phyloP scores from a whole-genome alignment of 2,797 vertebrate species.

The Phrynocephalus vlangalii region DNA sequence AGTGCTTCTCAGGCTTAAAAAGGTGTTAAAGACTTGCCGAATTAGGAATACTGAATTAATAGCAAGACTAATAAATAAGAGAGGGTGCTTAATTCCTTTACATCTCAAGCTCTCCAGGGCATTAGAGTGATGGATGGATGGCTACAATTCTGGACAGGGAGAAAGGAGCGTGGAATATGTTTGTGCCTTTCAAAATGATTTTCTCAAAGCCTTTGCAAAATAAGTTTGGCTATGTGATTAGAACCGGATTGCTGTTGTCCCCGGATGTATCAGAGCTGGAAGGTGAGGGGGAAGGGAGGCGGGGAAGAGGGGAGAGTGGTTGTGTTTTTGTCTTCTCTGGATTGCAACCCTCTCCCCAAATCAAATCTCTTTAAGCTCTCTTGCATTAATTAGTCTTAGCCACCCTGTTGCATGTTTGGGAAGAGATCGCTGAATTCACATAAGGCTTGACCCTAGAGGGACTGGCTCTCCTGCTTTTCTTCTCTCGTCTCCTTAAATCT shows the following conservation, averaged over 20 bases:
- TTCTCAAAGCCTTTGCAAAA: conserved; percentile 18
- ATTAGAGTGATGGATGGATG: conserved; percentile 44
- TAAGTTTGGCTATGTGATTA: conserved; percentile 30
- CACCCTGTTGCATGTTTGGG: conserved; percentile 72
- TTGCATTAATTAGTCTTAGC: conserved; percentile 77
- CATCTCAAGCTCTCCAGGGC: conserved; percentile 22
- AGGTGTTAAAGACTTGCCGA: conserved; percentile 69
- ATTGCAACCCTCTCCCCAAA: conserved; percentile 38
- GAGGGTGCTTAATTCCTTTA: conserved; percentile 61
- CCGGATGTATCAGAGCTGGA: conserved; percentile 43
- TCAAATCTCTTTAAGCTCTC: conserved; percentile 72
- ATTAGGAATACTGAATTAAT: conserved; percentile 66
- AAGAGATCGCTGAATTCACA: conserved; percentile 77
- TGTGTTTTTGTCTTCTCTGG: conserved; percentile 31
- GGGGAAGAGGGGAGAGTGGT: conserved; percentile 3
- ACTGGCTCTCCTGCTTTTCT: conserved; percentile 76
- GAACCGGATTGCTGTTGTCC: conserved; percentile 38
- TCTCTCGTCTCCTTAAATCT: conserved; percentile 81
- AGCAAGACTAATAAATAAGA: conserved; percentile 64
- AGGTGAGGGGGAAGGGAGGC: conserved; percentile 2
- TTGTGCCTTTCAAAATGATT: conserved; percentile 24
- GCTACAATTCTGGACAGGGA: conserved; percentile 35
- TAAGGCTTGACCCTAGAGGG: conserved; percentile 76
- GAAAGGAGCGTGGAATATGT: conserved; percentile 21
- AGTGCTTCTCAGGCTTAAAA: conserved; percentile 76